Percentiles rank a stretch among this genome's conserved stretches.
Evolutionary conservation across 2,113 vertebrate species (phyloP).

Genomic region (Platichthys stellatus): DNA sequence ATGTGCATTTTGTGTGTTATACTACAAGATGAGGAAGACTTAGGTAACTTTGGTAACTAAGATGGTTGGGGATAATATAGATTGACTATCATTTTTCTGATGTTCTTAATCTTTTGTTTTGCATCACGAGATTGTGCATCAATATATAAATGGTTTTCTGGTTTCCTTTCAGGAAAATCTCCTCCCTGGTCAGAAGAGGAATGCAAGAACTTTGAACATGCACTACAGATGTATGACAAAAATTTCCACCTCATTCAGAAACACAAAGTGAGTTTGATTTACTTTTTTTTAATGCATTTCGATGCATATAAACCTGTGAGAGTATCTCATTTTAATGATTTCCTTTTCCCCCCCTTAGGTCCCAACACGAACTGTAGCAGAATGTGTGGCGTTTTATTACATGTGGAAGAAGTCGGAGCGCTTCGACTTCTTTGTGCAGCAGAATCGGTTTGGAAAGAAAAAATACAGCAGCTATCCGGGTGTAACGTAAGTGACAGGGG

Average conservation of each 20-base stretch:
- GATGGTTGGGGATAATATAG: not conserved
- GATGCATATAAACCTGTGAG: not conserved
- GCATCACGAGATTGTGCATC: not conserved
- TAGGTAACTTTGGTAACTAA: no score
- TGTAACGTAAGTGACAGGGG: constrained; percentile 90
- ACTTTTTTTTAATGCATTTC: not conserved
- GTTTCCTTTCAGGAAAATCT: constrained; percentile 85
- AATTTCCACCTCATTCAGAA: constrained; percentile 99
- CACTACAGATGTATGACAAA: constrained; percentile 96
- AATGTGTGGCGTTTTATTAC: constrained; percentile 98
- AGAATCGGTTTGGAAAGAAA: constrained; percentile 98
- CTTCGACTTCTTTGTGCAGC: constrained; percentile 96
- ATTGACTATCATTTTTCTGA: not conserved
- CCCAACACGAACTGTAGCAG: constrained; percentile 91
- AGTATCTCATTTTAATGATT: not conserved
- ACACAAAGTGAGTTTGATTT: constrained; percentile 88
- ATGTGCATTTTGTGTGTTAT: no score
- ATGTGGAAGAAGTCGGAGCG: constrained; percentile 99
- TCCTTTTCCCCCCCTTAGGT: constrained; percentile 80
- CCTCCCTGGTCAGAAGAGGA: constrained; percentile 98
- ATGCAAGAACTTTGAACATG: constrained; percentile 96
- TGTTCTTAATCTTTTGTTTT: not conserved
- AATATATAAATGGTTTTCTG: not conserved
- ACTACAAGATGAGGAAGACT: no score
- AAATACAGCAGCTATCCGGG: constrained; percentile 96